Percentiles rank a stretch among this genome's conserved stretches.
Conservation (phyloP, 2,797 vertebrate genomes). For the Paedocypris micromegethes region DNA sequence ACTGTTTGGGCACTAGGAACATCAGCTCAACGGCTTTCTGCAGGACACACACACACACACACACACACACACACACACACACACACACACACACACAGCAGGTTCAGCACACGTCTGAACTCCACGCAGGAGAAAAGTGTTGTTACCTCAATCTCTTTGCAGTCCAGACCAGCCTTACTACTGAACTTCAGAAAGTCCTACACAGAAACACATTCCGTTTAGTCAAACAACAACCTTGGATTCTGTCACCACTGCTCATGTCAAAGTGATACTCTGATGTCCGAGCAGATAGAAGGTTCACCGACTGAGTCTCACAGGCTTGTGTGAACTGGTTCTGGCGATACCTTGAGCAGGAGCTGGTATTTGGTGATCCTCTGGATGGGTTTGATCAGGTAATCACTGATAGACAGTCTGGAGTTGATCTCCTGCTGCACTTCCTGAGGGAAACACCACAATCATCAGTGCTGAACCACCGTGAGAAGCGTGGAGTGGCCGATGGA, state of each 20-base stretch:
- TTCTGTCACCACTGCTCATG: too few relatives aligned
- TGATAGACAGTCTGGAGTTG: constrained; percentile 87
- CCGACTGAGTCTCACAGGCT: too few relatives aligned
- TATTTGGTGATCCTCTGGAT: constrained; percentile 98
- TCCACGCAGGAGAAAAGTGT: background rate
- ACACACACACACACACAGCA: background rate
- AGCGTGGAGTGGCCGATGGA: too few relatives aligned
- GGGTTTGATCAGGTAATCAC: constrained; percentile 95
- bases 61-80: background rate
- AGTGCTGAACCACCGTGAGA: background rate
- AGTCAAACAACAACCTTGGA: constrained; percentile 1
- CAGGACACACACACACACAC: constrained; percentile 8
- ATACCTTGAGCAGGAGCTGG: constrained; percentile 92
- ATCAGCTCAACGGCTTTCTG: constrained; percentile 97
- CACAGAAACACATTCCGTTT: too few relatives aligned
- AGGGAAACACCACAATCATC: constrained; percentile 49
- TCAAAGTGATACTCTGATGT: too few relatives aligned
- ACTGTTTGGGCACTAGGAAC: constrained; percentile 95
- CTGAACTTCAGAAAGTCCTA: constrained; percentile 94
- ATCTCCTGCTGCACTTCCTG: constrained; percentile 92
- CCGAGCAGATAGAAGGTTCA: too few relatives aligned
- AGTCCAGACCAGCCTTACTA: constrained; percentile 88
- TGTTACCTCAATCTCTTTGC: constrained; percentile 82
- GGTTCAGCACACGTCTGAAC: background rate
- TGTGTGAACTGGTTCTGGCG: background rate